Evolutionary conservation across 1,140 invertebrate genomes (phyloP).

Genomic region (Latrodectus geometricus): DNA sequence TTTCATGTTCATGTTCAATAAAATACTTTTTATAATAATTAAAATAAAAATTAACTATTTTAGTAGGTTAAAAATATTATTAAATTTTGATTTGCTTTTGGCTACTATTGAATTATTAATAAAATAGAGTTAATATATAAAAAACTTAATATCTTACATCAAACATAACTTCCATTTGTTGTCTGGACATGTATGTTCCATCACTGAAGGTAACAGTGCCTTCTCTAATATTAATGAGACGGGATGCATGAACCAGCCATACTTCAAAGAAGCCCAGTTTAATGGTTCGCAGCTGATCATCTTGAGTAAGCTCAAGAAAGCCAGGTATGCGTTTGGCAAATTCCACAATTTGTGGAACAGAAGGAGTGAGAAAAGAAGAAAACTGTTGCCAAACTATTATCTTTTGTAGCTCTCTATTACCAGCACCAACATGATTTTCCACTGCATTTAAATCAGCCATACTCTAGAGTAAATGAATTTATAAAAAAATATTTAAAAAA

Average conservation of each 20-base stretch:
- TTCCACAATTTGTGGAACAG: slow-evolving; percentile 90
- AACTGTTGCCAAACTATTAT: slow-evolving; percentile 68
- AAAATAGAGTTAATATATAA: too few species aligned
- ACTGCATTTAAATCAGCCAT: slow-evolving; percentile 64
- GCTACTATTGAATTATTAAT: not conserved
- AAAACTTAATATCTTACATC: slow-evolving; percentile 78
- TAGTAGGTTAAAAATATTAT: not conserved
- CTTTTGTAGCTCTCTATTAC: slow-evolving; percentile 67
- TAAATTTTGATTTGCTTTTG: not conserved
- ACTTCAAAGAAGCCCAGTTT: slow-evolving; percentile 95
- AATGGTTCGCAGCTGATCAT: slow-evolving; percentile 91
- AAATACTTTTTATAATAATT: too few species aligned
- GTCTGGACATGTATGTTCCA: slow-evolving; percentile 84
- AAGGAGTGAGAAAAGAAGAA: slow-evolving; percentile 73
- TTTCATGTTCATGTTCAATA: too few species aligned
- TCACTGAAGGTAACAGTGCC: slow-evolving; percentile 86
- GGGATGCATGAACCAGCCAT: slow-evolving; percentile 88
- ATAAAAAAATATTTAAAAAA: too few species aligned
- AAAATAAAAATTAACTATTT: too few species aligned
- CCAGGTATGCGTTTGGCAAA: slow-evolving; percentile 92
- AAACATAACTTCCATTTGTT: slow-evolving; percentile 90
- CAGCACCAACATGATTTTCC: slow-evolving; percentile 62
- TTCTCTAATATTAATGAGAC: slow-evolving; percentile 80
- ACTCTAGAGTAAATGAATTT: slow-evolving; percentile 64
- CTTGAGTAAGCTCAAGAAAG: slow-evolving; percentile 86